These are phyloP conservation scores for Harpalus rufipes DNA, from an alignment of 2,888 invertebrate species.

Conservation along the genomic window DNA sequence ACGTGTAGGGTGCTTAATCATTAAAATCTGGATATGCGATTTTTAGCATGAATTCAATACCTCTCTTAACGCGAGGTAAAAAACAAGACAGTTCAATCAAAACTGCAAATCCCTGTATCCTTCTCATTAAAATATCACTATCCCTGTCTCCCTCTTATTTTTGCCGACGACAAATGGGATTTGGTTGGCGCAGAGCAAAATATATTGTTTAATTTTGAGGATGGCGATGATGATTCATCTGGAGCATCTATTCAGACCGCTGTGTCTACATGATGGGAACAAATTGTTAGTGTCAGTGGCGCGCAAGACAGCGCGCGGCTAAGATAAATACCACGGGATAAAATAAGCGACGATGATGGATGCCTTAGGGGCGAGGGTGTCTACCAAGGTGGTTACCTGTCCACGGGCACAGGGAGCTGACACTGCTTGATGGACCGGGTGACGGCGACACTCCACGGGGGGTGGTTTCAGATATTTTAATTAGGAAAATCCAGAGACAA, in stretches of 20 bases:
- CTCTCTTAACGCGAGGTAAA: no score
- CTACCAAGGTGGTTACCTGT: constrained; percentile 29
- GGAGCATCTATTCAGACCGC: constrained; percentile 56
- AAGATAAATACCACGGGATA: constrained; percentile 64
- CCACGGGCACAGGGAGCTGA: background rate
- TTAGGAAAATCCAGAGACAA: background rate
- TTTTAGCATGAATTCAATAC: no score
- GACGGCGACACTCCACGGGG: background rate
- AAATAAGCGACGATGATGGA: constrained; percentile 67
- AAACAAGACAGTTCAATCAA: no score
- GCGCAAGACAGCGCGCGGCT: constrained; percentile 39
- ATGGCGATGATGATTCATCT: constrained; percentile 64
- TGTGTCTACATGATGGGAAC: constrained; percentile 63
- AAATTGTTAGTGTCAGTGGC: constrained; percentile 64
- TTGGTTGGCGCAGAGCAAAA: constrained; percentile 69
- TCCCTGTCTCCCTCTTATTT: background rate
- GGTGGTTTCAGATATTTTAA: background rate
- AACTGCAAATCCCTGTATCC: no score
- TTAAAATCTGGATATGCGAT: no score
- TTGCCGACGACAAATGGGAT: constrained; percentile 68
- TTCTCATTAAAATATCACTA: background rate
- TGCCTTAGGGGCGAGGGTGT: constrained; percentile 34
- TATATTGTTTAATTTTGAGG: constrained; percentile 70
- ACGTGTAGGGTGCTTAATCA: no score
- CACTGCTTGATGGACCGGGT: constrained; percentile 15